Conservation (phyloP, 2,888 invertebrate species). For the Dendrolimus houi region DNA sequence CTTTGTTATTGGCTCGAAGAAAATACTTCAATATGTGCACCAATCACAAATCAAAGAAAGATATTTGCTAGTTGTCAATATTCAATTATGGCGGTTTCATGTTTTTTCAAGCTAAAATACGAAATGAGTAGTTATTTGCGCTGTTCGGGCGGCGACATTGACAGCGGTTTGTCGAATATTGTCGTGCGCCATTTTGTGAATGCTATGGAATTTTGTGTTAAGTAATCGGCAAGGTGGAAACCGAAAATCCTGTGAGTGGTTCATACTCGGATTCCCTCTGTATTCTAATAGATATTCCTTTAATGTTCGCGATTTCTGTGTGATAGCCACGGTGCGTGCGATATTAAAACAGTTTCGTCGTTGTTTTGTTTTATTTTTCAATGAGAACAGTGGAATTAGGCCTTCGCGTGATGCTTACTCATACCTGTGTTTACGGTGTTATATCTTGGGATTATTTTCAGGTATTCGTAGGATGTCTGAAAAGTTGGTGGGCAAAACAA, state of each 20-base stretch:
- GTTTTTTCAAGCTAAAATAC: constrained; percentile 71
- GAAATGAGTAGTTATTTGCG: constrained; percentile 71
- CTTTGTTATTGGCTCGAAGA: too few relatives aligned
- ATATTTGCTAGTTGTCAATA: constrained; percentile 30
- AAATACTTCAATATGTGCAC: not conserved
- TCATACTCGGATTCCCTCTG: too few relatives aligned
- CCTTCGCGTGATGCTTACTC: constrained; percentile 12
- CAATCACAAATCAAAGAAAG: constrained; percentile 13
- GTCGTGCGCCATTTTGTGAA: constrained; percentile 72
- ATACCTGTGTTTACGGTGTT: constrained; percentile 10
- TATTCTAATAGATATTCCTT: constrained; percentile 20
- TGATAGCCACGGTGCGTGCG: constrained; percentile 23
- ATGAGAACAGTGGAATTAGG: constrained; percentile 12
- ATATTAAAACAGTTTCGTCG: constrained; percentile 26
- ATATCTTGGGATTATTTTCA: constrained; percentile 17
- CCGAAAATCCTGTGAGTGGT: constrained; percentile 35
- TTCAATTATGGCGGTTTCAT: constrained; percentile 66
- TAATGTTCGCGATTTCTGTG: constrained; percentile 34
- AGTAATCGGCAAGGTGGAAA: constrained; percentile 47
- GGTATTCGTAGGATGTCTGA: constrained; percentile 51
- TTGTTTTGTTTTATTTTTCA: constrained; percentile 41
- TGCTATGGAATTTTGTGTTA: constrained; percentile 59
- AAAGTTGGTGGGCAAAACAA: constrained; percentile 48
- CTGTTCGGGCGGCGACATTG: constrained; percentile 68
- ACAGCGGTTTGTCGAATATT: constrained; percentile 68